Base-by-base conservation (phyloP, 2,113 vertebrate species). In the Mola mola region DNA sequence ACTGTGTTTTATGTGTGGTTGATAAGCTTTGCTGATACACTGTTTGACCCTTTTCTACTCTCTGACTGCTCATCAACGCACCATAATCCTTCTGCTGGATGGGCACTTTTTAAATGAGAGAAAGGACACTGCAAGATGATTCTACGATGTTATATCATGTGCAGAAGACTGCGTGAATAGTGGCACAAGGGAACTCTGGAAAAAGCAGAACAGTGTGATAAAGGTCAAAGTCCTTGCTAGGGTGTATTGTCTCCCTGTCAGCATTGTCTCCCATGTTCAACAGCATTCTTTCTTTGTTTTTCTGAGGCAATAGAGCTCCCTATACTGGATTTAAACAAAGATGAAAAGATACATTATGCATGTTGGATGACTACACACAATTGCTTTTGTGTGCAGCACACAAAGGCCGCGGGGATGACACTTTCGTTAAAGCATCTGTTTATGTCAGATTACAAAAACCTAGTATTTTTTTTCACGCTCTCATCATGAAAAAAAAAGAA, bases 361-460 rank as follows among this genome's bases (percentile, higher is more conserved):
- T 2, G 11, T 19, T 33, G 29, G 69, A 72, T 75, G 52, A 58
- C 59, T 24, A 44, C 71, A 43, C 57, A 78, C 65, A 82, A 66
- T 71, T 26, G 57, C 62, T 12, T 61, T 84, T 86, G 75, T 88
- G 65, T 31, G 36, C 10, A 2, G 26, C 6, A 15, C 33, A 78
- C 75, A 79, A 80, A 81, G 43, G 47, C n/a, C 29, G 70, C 7
- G 8, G 1, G 21, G 44, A 47, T 0, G 20, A 22, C n/a, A 2
- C 17, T 26, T 21, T 42, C 31, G 24, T 64, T 60, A 50, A 59
- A 61, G 60, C 78, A 21, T 78, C 69, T 82, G 82, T 78, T 82
- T 72, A 28, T 76, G 83, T 73, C 65, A 41, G 80, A 88, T 87
- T 85, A 87, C 63, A 71, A 31, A 69, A 79, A 56, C 61, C 58